These are phyloP conservation scores for Battus philenor DNA, from an alignment of 1,140 invertebrate species.

Conservation along the genomic window DNA sequence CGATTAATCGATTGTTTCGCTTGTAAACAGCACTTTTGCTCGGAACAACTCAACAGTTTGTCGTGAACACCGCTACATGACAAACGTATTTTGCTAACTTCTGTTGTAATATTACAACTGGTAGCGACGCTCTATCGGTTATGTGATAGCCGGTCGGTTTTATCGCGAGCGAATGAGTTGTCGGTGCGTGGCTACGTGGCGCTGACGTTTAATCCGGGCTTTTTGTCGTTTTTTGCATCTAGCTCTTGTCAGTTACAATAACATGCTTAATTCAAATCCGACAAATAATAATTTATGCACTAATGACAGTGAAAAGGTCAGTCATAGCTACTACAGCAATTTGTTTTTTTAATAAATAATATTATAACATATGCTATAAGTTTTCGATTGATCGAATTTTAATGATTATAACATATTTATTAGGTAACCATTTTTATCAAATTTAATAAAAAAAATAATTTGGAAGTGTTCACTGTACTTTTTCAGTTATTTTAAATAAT, in stretches of 20 bases:
- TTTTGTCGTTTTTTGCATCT: conserved; percentile 15
- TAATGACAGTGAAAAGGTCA: conserved; percentile 6
- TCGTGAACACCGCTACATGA: conserved; percentile 21
- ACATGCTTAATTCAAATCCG: conserved; percentile 42
- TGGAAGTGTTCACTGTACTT: too few relatives aligned
- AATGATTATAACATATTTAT: too few relatives aligned
- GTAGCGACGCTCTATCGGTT: conserved; percentile 10
- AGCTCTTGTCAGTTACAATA: conserved; percentile 18
- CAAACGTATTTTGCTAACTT: conserved; percentile 11
- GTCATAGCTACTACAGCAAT: background rate
- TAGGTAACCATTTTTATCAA: too few relatives aligned
- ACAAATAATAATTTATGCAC: conserved; percentile 22
- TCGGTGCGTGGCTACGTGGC: conserved; percentile 45
- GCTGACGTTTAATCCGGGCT: conserved; percentile 33
- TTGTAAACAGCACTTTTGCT: conserved; percentile 31
- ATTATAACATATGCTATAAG: too few relatives aligned
- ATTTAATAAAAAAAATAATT: too few relatives aligned
- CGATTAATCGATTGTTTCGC: conserved; percentile 47
- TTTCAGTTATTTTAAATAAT: too few relatives aligned
- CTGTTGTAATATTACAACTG: background rate
- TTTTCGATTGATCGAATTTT: too few relatives aligned
- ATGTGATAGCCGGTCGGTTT: conserved; percentile 18
- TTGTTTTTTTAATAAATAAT: too few relatives aligned
- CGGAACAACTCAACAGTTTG: conserved; percentile 34
- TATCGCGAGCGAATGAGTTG: conserved; percentile 30